phyloP scores from a whole-genome alignment of 2,797 vertebrate genomes.

The Tolypeutes matacus region DNA sequence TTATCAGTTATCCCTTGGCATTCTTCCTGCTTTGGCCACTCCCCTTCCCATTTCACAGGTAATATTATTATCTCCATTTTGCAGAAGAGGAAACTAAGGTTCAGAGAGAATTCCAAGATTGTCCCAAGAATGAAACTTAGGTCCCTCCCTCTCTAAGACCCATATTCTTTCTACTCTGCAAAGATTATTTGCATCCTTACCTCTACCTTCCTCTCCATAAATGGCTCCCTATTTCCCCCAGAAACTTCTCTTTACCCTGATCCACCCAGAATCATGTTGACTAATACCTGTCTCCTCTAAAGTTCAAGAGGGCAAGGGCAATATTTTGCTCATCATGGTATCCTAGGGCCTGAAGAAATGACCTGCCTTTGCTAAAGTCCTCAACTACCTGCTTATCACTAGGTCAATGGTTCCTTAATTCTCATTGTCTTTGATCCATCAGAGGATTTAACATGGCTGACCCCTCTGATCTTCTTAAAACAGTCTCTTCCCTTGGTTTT shows the following conservation, averaged over 20 bases:
- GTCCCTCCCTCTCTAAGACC: not conserved
- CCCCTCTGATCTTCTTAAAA: not conserved
- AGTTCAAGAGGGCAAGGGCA: not conserved
- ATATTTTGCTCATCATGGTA: not conserved
- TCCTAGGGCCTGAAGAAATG: not conserved
- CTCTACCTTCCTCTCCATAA: not conserved
- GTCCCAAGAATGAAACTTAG: not conserved
- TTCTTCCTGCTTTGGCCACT: not conserved
- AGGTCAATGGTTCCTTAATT: not conserved
- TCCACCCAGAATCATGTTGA: not conserved
- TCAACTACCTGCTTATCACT: not conserved
- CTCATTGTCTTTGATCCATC: not conserved
- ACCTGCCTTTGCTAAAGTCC: not conserved
- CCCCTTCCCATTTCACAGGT: not conserved
- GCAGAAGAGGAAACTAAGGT: not conserved
- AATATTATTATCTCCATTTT: not conserved
- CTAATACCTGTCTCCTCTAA: not conserved
- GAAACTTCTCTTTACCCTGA: not conserved
- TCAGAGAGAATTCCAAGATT: not conserved
- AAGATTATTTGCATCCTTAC: not conserved
- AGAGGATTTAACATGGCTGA: not conserved
- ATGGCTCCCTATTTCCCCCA: not conserved
- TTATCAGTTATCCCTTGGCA: not conserved
- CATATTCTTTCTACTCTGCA: not conserved
- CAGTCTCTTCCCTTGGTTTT: not conserved